Evolutionary conservation across 2,888 invertebrate species (phyloP).

Genomic region (Heliconius hortense): DNA sequence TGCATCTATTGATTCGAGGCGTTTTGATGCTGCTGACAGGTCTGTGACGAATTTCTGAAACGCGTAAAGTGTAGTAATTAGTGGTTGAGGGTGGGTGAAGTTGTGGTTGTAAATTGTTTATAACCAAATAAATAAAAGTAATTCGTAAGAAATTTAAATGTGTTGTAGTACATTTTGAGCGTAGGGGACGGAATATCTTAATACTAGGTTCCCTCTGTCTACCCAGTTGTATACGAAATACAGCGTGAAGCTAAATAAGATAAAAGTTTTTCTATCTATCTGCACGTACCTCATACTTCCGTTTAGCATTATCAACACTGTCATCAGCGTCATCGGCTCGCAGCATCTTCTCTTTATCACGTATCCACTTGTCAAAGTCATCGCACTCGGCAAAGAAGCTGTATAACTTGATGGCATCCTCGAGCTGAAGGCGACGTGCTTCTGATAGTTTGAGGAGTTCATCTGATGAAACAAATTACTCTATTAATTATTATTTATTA

Average conservation of each 20-base stretch:
- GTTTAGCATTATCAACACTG: conserved; percentile 94
- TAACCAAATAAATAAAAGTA: no score
- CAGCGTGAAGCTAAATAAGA: no score
- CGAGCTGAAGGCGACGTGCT: conserved; percentile 90
- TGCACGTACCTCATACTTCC: conserved; percentile 91
- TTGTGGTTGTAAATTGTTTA: no score
- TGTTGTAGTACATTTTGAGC: no score
- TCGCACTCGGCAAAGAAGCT: conserved; percentile 98
- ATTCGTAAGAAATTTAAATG: no score
- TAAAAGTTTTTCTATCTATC: no score
- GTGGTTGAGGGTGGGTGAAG: no score
- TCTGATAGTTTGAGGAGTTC: conserved; percentile 90
- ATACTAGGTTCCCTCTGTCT: background rate
- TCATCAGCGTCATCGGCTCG: conserved; percentile 91
- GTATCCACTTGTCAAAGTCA: conserved; percentile 98
- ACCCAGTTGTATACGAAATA: no score
- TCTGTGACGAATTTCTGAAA: conserved; percentile 94
- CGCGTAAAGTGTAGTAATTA: no score
- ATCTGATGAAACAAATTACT: conserved; percentile 55
- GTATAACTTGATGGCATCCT: conserved; percentile 95
- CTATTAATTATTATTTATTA: no score
- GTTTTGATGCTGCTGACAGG: conserved; percentile 94
- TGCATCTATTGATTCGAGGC: conserved; percentile 93
- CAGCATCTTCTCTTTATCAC: conserved; percentile 95
- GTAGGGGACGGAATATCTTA: background rate